Evolutionary conservation across 2,113 vertebrate genomes (phyloP), one percentile per base, ranked within the genome.

Genomic region (Neotoma lepida): DNA sequence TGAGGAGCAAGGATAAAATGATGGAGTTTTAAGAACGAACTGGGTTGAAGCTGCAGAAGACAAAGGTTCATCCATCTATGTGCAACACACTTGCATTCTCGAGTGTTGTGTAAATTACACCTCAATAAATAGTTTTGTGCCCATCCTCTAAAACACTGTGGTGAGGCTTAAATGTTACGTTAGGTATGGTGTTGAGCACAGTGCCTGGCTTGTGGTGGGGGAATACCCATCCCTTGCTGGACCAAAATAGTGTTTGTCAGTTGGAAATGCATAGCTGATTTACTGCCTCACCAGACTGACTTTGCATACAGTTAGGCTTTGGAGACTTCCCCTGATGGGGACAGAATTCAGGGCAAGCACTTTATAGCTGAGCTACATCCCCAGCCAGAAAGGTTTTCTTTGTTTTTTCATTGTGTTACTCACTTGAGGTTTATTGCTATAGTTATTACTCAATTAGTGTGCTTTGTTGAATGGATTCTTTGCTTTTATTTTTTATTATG

Each of bases 401-500:
- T 22, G 24, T 14, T 35, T 54, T 20, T 58, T 6, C 58, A 6
- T 66, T 90, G 39, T 30, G 1, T 64, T 76, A 54, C 82, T 89
- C 30, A 73, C 28, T 81, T 56, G 63, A 66, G 51, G 88, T 88
- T 81, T 54, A 63, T 49, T 81, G 64, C 41, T 33, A 17, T 78
- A 22, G 58, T 91, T 86, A 85, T 93, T 90, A 76, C 28, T 63
- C 15, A 46, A 22, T 87, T 97, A 41, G 26, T 77, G 24, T 44
- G 58, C n/a, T 90, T 70, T 66, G 63, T 77, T 64, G 77, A 81
- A 66, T 80, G 28, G 30, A 17, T 70, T 93, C 80, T 14, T 66
- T 82, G 9, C 7, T 78, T 89, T 85, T 86, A 10, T 93, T 93
- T 95, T 81, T 91, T 17, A 70, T 88, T 76, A 13, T 89, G 49